Evolutionary conservation across 2,888 invertebrate species (phyloP).

Genomic region (Ormyrus rosae): DNA sequence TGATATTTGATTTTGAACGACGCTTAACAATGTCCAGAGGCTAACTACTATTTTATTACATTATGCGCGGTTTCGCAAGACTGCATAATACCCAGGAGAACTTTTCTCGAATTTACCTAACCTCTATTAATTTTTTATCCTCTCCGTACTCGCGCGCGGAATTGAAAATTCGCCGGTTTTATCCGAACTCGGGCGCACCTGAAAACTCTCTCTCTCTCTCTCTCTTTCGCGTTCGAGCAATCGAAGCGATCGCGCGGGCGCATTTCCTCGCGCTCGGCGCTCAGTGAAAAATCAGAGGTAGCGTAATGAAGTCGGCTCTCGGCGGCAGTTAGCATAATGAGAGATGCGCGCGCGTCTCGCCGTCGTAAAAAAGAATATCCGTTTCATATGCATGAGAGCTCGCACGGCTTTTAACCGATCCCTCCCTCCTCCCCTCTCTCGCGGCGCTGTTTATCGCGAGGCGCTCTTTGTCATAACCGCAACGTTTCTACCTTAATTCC

Average conservation of each 20-base stretch:
- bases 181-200: neutral
- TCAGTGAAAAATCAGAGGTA: neutral
- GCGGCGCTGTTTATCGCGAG: conserved; percentile 17
- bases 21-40: too few relatives aligned
- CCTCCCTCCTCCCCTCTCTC: neutral
- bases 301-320: neutral
- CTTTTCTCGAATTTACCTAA: too few relatives aligned
- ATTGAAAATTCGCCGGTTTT: neutral
- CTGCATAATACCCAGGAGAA: too few relatives aligned
- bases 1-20: too few relatives aligned
- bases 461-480: neutral
- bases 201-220: too few relatives aligned
- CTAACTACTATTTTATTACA: too few relatives aligned
- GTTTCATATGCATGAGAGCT: conserved; percentile 46
- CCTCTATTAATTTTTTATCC: too few relatives aligned
- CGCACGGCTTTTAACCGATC: conserved; percentile 24
- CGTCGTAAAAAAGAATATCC: conserved; percentile 41
- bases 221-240: too few relatives aligned
- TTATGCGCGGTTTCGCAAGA: too few relatives aligned
- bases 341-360: conserved; percentile 12
- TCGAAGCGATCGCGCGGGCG: too few relatives aligned
- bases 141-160: too few relatives aligned
- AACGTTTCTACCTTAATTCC: too few relatives aligned
- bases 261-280: neutral
- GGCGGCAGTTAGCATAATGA: conserved; percentile 42